Evolutionary conservation across 1,140 invertebrate species (phyloP).

Genomic region (Campoletis sonorensis): DNA sequence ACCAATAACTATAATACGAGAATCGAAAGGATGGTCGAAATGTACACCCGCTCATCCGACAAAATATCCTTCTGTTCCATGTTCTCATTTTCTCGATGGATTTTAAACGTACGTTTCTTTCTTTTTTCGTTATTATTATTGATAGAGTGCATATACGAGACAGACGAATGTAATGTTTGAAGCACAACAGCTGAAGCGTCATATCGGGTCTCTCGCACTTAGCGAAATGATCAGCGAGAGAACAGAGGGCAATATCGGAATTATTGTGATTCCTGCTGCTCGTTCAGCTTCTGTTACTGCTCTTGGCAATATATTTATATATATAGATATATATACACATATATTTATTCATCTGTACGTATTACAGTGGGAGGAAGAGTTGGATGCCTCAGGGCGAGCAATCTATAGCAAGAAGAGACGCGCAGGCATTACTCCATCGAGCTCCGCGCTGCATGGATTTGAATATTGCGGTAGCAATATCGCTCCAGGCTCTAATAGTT

Average conservation of each 20-base stretch:
- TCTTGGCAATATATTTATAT: constrained; percentile 29
- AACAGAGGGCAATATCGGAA: constrained; percentile 75
- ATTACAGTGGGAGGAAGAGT: constrained; percentile 50
- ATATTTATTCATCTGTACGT: constrained; percentile 11
- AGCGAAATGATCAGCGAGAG: constrained; percentile 71
- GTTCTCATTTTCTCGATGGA: constrained; percentile 16
- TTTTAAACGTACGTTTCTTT: background rate
- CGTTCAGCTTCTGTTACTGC: constrained; percentile 48
- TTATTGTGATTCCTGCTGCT: constrained; percentile 71
- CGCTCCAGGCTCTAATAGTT: constrained; percentile 73
- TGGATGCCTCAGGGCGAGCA: constrained; percentile 70
- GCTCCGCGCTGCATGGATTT: constrained; percentile 69
- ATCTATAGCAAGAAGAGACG: constrained; percentile 67
- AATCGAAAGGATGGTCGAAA: too few species aligned
- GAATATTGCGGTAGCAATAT: constrained; percentile 74
- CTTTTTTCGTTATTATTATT: constrained; percentile 12
- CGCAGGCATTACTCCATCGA: constrained; percentile 71
- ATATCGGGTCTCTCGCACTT: constrained; percentile 67
- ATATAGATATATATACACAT: constrained; percentile 15
- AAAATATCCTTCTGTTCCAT: background rate
- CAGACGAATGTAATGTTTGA: background rate
- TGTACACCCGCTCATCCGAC: too few species aligned
- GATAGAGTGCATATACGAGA: constrained; percentile 2
- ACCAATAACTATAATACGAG: too few species aligned
- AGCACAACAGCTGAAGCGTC: constrained; percentile 32